These are phyloP conservation scores for Oncorhynchus kisutch DNA, from an alignment of 2,113 vertebrate genomes.

Conservation along the genomic window DNA sequence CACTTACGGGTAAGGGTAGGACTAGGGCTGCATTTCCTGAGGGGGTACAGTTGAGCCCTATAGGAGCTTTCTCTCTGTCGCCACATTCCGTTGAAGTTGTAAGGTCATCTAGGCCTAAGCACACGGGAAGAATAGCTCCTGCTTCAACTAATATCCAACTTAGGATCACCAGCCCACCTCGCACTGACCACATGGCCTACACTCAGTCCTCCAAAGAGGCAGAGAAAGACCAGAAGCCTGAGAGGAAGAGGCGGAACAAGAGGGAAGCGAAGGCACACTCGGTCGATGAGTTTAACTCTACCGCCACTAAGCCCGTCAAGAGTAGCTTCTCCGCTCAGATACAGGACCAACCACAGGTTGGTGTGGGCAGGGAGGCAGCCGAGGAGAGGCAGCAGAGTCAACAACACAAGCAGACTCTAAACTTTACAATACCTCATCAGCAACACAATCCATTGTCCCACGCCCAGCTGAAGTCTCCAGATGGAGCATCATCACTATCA, in stretches of 20 bases:
- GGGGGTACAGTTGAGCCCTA: background rate
- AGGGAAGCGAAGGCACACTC: background rate
- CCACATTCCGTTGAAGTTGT: slow-evolving; percentile 7
- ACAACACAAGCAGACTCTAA: background rate
- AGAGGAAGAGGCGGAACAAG: background rate
- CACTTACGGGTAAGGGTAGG: background rate
- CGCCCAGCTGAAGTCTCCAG: background rate
- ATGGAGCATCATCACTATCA: background rate
- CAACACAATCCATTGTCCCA: background rate
- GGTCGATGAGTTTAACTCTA: background rate
- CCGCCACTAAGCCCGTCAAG: background rate
- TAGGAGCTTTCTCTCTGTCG: background rate
- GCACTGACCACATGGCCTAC: background rate
- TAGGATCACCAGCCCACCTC: background rate
- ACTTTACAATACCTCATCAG: background rate
- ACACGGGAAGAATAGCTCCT: background rate
- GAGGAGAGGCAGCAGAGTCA: background rate
- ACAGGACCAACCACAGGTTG: background rate
- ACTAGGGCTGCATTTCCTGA: slow-evolving; percentile 1
- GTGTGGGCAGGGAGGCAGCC: background rate
- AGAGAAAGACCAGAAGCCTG: background rate
- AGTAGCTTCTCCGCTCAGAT: background rate
- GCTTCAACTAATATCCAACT: background rate
- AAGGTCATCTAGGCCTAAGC: background rate
- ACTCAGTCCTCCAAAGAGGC: background rate